Evolutionary conservation across 1,140 invertebrate species (phyloP), one percentile per base, ranked within the genome.

Genomic region (Ctenoplectra terminalis): DNA sequence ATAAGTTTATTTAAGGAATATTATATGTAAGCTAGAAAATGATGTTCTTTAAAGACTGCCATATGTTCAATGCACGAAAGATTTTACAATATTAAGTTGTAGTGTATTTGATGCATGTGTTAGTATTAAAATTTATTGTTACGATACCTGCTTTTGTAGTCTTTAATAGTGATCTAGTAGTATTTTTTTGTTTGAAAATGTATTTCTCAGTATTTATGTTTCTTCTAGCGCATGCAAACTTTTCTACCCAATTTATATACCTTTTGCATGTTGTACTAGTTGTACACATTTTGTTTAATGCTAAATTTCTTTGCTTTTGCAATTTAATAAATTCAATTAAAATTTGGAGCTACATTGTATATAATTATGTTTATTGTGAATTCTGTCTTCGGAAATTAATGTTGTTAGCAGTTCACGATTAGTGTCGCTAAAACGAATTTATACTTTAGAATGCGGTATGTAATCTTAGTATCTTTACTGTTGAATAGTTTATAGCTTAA

Each of bases 321-420:
- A 43, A 43, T 60, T 26, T 34, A 72, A 43, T 74, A 63, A 15
- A 58, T 67, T 64, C 15, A 9, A 54, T 66, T 54, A 15, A 69
- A 78, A 48, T n/a, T 81, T 15, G 52, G 60, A 66, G 26, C 29
- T 63, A 7, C 50, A 56, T 26, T 70, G 37, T 60, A 74, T 17
- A 60, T 54, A 80, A 83, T 56, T 63, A 69, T 23, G 3, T 78
- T 87, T 82, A 79, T 71, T 56, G 71, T 40, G 70, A 71, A 50
- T 75, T 43, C 20, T 79, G 17, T 80, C 29, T 64, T 63, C 26
- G 13, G n/a, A 31, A 63, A 64, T 69, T 60, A 61, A 69, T 69
- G 46, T 69, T 60, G 34, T 43, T 67, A 69, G 20, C 37, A 69
- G 46, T 76, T 50, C 26, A 34, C 11, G 37, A 26, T 34, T 81